Evolutionary conservation across 2,797 vertebrate species (phyloP), one percentile per base, ranked within the genome.

Genomic region (Menidia menidia): DNA sequence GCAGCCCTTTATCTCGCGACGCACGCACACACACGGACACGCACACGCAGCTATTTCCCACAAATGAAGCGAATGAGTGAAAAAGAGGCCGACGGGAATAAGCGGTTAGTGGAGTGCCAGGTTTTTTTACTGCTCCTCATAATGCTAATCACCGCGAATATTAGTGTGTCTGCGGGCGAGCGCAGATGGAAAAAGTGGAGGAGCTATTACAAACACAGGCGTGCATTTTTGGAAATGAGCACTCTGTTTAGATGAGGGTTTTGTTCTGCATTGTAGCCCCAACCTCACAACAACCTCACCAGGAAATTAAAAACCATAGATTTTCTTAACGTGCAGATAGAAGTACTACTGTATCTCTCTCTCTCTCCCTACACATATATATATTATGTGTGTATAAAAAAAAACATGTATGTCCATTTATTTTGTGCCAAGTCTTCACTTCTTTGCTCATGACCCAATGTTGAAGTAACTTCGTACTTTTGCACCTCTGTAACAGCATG

Each of bases 271-370:
- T 96, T 97, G 96, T 96, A 96, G 96, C 94, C 86, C 95, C 93
- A 86, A n/a, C n/a, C n/a, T n/a, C n/a, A n/a, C n/a, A 96, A 95
- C 96, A 94, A 96, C 96, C 95, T 95, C 95, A 94, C 91, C 75
- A 91, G 95, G 92, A 97, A 97, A 98, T 98, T 96, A 97, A 97
- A 98, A 97, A 94, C 93, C 96, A 97, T 98, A 98, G 98, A 97
- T 98, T 97, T 89, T 95, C 93, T 96, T 97, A 95, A 95, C 25
- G 95, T 92, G 87, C 93, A 94, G 95, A 95, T 95, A 92, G 93
- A 88, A 86, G 88, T 59, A 53, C 51, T 62, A 58, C 32, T 32
- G 35, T 31, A 64, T 55, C 64, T 12, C 48, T 84, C 86, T 89
- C 44, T 25, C 14, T 56, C 30, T 42, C 55, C 54, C 45, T 52